These are phyloP conservation scores for Listronotus bonariensis DNA, from an alignment of 1,140 invertebrate species.

Conservation along the genomic window DNA sequence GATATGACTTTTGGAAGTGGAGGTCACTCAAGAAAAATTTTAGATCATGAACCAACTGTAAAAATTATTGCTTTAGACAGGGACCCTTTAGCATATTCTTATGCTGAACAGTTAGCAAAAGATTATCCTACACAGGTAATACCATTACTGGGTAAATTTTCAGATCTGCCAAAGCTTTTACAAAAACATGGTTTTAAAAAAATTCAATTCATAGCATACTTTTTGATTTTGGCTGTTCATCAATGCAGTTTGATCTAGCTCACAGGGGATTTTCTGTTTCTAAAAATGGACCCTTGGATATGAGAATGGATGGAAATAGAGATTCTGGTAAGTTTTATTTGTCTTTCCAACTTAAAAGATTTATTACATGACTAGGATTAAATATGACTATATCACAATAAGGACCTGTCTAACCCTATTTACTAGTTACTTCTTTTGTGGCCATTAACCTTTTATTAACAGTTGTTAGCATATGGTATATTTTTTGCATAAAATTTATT, in stretches of 20 bases:
- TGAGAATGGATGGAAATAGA: slow-evolving; percentile 89
- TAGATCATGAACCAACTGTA: slow-evolving; percentile 61
- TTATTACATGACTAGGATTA: no score
- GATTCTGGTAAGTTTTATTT: slow-evolving; percentile 55
- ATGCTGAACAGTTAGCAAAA: slow-evolving; percentile 66
- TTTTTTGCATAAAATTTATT: no score
- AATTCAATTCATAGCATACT: slow-evolving; percentile 83
- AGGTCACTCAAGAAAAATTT: slow-evolving; percentile 75
- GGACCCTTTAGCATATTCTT: slow-evolving; percentile 77
- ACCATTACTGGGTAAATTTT: slow-evolving; percentile 85
- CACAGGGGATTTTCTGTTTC: slow-evolving; percentile 85
- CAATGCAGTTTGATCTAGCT: slow-evolving; percentile 88
- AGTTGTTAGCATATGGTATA: no score
- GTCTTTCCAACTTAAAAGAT: no score
- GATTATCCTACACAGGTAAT: slow-evolving; percentile 72
- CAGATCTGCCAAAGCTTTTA: slow-evolving; percentile 78
- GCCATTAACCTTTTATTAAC: no score
- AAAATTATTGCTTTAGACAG: slow-evolving; percentile 84
- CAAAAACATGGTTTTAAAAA: slow-evolving; percentile 60
- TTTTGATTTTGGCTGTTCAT: slow-evolving; percentile 95
- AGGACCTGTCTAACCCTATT: no score
- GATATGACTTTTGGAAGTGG: slow-evolving; percentile 96
- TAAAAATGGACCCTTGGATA: slow-evolving; percentile 87
- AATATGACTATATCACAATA: no score
- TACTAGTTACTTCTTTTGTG: no score